Evolutionary conservation across 2,888 invertebrate genomes (phyloP).

Genomic region (Oithona nana): DNA sequence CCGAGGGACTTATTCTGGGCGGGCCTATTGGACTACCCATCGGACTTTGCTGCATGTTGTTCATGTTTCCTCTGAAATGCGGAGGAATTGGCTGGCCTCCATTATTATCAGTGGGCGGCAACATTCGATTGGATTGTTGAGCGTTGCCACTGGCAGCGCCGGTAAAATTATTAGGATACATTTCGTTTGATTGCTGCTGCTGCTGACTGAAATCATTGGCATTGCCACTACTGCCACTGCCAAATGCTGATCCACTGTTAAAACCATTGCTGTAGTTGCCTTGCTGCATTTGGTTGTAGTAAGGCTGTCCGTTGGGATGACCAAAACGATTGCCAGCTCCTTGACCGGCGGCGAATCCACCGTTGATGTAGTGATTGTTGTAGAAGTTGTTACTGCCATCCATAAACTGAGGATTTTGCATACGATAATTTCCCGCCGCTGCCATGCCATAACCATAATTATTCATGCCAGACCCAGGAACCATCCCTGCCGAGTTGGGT

Average conservation of each 20-base stretch:
- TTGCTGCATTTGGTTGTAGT: not conserved
- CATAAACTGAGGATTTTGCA: not conserved
- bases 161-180: not conserved
- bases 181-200: not conserved
- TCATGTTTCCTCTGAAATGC: not conserved
- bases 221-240: not conserved
- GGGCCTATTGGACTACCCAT: not conserved
- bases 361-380: not conserved
- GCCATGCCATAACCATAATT: not conserved
- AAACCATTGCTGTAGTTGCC: not conserved
- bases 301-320: not conserved
- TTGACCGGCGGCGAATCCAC: not conserved
- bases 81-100: not conserved
- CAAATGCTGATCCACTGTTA: not conserved
- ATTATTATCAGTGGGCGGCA: too few species aligned
- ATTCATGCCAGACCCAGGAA: not conserved
- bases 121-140: not conserved
- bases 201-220: not conserved
- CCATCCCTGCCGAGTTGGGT: not conserved
- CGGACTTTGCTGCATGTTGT: not conserved
- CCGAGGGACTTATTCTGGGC: not conserved
- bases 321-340: not conserved
- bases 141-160: not conserved
- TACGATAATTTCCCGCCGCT: not conserved
- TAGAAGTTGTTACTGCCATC: not conserved